A percentile compares a stretch with the other conserved stretches of the same genome.
phyloP scores from a whole-genome alignment of 2,113 vertebrate genomes.

The Odocoileus hemionus region DNA sequence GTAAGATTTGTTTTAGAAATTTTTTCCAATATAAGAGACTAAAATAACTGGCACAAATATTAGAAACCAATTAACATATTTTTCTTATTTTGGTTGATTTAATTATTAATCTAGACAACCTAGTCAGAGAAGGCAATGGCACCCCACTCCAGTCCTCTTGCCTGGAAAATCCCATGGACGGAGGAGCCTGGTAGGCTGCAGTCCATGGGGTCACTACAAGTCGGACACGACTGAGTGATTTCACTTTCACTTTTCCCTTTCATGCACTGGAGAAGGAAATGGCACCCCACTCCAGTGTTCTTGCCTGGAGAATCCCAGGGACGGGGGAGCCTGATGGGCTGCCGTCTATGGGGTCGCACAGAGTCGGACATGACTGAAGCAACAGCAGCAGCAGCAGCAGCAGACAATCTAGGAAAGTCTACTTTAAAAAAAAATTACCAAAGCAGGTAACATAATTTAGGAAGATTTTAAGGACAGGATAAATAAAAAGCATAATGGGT shows the following conservation, averaged over 20 bases:
- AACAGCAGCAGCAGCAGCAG: not conserved
- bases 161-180: too few relatives aligned
- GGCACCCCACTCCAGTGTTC: too few relatives aligned
- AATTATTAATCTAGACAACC: not conserved
- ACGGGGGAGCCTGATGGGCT: too few relatives aligned
- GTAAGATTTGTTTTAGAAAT: not conserved
- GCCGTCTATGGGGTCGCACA: too few relatives aligned
- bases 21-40: not conserved
- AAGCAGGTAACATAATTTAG: not conserved
- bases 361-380: accelerated
- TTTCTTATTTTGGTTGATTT: not conserved
- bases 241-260: too few relatives aligned
- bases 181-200: too few relatives aligned
- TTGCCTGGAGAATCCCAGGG: too few relatives aligned
- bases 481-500: not conserved
- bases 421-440: not conserved
- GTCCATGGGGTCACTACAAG: not conserved
- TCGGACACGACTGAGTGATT: accelerated
- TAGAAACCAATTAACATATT: not conserved
- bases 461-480: not conserved
- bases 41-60: not conserved
- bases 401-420: not conserved
- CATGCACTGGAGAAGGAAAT: too few relatives aligned
- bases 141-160: too few relatives aligned
- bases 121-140: not conserved